Base-by-base conservation (phyloP, 2,888 invertebrate species). In the Elmis aenea region DNA sequence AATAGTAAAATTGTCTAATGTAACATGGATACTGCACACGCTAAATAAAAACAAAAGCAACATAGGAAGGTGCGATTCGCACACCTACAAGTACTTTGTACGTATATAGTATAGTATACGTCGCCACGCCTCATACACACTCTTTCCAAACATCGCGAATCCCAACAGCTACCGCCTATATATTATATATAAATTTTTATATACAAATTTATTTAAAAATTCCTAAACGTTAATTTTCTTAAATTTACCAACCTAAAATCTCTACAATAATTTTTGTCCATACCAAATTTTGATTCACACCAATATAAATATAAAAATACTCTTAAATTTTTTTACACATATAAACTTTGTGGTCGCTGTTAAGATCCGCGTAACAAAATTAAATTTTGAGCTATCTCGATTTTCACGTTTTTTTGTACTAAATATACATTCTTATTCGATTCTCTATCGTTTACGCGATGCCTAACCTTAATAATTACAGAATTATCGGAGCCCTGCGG, bases 191-290 rank as follows among this genome's bases (percentile, higher is more conserved):
- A 73, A 73, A 72, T 74, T 74, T 73, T 72, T 70, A 71, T 79
- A 74, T 79, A 79, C 79, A 79, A 76, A 76, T 77, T 77, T 59
- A 68, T 76, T 76, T 75, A 76, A 75, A 78, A 67, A 78, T 68
- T 73, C 77, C 78, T 79, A 78, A 79, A 77, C 69, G 71, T 68
- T 75, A 76, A 74, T 71, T 73, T 75, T 75, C 76, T 67, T 66
- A 66, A 67, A 65, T 62, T 64, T 64, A 63, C 61, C 61, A 68
- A 68, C 68, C 67, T 67, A 68, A 68, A 64, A 57, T 66, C 60
- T 65, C 67, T 68, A 68, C 68, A 61, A 67, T 66, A 67, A 67
- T 67, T 64, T 55, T 67, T 66, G 64, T 65, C 64, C 58, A 65
- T 67, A 68, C 66, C 67, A 63, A 69, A 69, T 69, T 69, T 69